Evolutionary conservation across 2,888 invertebrate species (phyloP), one percentile per base, ranked within the genome.

Genomic region (Pandemis heparana): DNA sequence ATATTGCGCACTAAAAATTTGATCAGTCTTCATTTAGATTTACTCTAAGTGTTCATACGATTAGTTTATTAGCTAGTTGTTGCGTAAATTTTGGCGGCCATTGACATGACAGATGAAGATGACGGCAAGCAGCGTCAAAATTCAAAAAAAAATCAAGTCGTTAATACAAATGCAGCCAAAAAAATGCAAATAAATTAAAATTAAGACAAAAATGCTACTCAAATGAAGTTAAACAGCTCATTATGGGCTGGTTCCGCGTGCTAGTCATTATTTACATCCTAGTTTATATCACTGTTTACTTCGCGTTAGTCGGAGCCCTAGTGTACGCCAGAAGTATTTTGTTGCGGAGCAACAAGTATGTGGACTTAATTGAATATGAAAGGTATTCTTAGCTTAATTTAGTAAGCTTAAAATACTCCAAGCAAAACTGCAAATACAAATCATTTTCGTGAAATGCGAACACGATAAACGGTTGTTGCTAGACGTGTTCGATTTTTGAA

Each of bases 221-320:
- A 72, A 66, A 62, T 72, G 8, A 67, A 32, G 23, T 46, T 69
- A 76, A 75, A 81, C 76, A 72, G 63, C 62, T 73, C 76, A 81
- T 66, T 67, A 94, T 94, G 93, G 87, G 90, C 66, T 75, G 90
- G 5, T 60, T 92, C 70, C 90, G 92, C 70, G 77, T 84, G 59
- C 64, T 90, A n/a, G 79, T 90, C 39, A 80, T 92, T 63, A 16
- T 85, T 51, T 94, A 93, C 78, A 87, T 94, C 83, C 77, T 92
- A 3, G 12, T 88, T 16, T 93, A 88, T 76, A 81, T 91, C 18
- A 77, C 77, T 2, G 59, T 87, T 63, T 94, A 94, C 77, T 87
- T 93, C 53, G 89, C 88, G 48, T 76, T 93, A 46, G 83, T 94
- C 14, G 88, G 84, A 75, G 86, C 81, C n/a, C 83, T 94, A 6